Base-by-base conservation (phyloP, 2,113 vertebrate species). In the Pontoporia blainvillei region DNA sequence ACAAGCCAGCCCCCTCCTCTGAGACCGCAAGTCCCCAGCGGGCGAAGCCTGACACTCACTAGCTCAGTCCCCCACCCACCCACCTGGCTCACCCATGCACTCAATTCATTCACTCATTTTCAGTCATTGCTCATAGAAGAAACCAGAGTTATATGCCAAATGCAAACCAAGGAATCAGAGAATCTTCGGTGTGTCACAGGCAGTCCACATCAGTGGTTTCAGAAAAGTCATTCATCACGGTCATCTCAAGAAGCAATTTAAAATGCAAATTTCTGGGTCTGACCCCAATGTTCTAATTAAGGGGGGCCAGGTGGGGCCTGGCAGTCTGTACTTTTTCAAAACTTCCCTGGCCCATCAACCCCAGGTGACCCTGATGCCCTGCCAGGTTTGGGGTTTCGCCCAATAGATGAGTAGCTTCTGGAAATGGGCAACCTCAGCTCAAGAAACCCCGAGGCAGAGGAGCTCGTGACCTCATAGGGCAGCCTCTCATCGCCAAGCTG, bases 391-490 rank as follows among this genome's bases (percentile, higher is more conserved):
- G 57, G 49, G 29, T 72, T 57, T 62, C 8, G 3, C 25, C 69
- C 21, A 64, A 17, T 17, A 81, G n/a, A 17, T 12, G 83, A 61
- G 57, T 5, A 52, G 21, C 61, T 78, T 73, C 85, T 23, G 39
- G 34, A 81, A 69, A 57, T 4, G n/a, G 59, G 8, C 31, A 17
- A 23, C n/a, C 36, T 62, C 31, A 41, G 69, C 41, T 88, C 69
- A 57, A 64, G 41, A 29, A 27, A 21, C 20, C 10, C 39, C 0
- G 0, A 29, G 18, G 44, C 1, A 20, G 25, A 25, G 15, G 23
- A 3, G 21, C 54, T 25, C 3, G 17, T 10, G 12, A 13, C n/a
- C 72, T 11, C 31, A 1, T 0, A 46, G 46, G 54, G 23, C 44
- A 34, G 36, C 34, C 62, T 46, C 49, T 61, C 41, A 44, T 13